These are phyloP conservation scores for Penaeus chinensis DNA, from an alignment of 1,140 invertebrate genomes.

Conservation along the genomic window DNA sequence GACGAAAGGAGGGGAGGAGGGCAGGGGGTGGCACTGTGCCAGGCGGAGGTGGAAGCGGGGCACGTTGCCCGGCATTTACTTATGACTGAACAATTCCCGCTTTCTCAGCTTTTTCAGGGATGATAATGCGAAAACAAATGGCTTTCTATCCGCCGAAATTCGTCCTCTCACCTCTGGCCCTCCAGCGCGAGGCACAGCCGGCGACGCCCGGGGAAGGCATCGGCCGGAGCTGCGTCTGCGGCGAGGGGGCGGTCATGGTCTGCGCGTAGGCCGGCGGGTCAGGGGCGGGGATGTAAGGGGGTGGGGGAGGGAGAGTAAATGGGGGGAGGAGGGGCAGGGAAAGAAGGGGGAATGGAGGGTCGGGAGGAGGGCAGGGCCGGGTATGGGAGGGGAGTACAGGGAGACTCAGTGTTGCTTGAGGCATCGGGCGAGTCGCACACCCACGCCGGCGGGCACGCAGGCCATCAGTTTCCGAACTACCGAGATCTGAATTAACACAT, in stretches of 20 bases:
- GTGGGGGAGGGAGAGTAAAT: not conserved
- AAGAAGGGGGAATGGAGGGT: not conserved
- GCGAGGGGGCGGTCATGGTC: not conserved
- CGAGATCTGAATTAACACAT: no score
- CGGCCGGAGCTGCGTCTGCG: not conserved
- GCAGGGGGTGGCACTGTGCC: constrained; percentile 18
- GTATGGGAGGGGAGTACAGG: not conserved
- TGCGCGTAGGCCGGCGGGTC: not conserved
- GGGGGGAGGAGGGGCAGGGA: not conserved
- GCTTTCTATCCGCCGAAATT: no score
- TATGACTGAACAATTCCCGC: not conserved
- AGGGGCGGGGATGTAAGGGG: not conserved
- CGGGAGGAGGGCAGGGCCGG: not conserved
- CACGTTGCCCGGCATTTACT: no score
- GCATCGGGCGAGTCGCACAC: constrained; percentile 11
- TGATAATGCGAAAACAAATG: no score
- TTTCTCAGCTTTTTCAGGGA: not conserved
- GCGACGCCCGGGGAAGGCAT: no score
- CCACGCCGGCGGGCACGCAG: not conserved
- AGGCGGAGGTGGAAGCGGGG: not conserved
- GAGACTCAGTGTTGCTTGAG: constrained; percentile 41
- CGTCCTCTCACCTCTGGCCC: no score
- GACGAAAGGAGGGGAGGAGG: not conserved
- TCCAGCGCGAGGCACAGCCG: no score
- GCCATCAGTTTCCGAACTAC: not conserved